Evolutionary conservation across 1,140 invertebrate species (phyloP).

Genomic region (Myzus persicae): DNA sequence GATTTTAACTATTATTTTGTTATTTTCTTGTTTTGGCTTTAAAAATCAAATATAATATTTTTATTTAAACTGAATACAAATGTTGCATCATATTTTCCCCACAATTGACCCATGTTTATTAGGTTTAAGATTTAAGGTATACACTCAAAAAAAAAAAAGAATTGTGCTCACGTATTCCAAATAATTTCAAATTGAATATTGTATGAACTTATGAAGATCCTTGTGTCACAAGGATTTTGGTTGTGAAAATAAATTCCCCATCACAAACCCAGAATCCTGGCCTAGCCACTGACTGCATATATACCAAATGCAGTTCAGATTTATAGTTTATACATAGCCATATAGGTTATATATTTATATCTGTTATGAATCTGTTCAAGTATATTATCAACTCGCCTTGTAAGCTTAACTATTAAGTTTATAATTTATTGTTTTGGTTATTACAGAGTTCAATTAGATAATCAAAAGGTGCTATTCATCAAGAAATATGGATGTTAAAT

Average conservation of each 20-base stretch:
- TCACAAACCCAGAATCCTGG: too few relatives aligned
- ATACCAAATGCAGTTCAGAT: not conserved
- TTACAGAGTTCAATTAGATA: not conserved
- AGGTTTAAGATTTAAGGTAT: not conserved
- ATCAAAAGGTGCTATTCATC: not conserved
- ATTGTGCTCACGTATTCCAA: not conserved
- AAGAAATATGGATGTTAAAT: not conserved
- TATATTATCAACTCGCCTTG: not conserved
- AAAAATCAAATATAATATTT: not conserved
- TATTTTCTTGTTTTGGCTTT: not conserved
- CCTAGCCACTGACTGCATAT: not conserved
- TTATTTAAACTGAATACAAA: not conserved
- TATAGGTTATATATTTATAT: not conserved
- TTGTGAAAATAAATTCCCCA: too few relatives aligned
- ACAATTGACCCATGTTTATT: not conserved
- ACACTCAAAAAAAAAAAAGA: too few relatives aligned
- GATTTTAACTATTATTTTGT: not conserved
- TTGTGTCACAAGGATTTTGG: too few relatives aligned
- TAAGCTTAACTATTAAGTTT: not conserved
- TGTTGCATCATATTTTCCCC: not conserved
- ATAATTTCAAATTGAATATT: not conserved
- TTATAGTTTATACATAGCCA: too few relatives aligned
- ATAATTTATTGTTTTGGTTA: not conserved
- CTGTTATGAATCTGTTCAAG: not conserved
- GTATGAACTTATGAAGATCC: not conserved